Conservation (phyloP, 2,888 invertebrate species). For the Anticlea derivata region DNA sequence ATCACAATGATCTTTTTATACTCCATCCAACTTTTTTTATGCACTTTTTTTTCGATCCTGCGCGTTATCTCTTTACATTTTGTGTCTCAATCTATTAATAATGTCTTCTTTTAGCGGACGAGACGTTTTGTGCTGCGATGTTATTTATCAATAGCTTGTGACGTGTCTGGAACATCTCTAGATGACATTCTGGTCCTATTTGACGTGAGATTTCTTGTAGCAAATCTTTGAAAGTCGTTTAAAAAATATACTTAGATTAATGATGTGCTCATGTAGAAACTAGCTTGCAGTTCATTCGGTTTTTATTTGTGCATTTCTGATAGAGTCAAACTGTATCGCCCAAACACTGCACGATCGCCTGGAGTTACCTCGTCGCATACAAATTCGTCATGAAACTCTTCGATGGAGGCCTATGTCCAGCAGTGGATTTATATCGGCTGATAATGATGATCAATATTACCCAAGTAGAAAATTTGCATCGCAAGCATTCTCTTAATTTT, state of each 20-base stretch:
- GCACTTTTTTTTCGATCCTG: conserved; percentile 49
- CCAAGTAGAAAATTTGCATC: conserved; percentile 8
- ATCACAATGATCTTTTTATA: conserved; percentile 79
- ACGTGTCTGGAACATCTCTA: conserved; percentile 53
- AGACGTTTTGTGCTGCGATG: conserved; percentile 64
- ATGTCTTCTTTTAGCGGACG: conserved; percentile 74
- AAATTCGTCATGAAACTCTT: neutral
- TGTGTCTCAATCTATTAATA: conserved; percentile 83
- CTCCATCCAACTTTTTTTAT: conserved; percentile 62
- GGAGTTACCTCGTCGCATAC: conserved; percentile 44
- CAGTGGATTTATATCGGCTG: no score
- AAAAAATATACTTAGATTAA: neutral
- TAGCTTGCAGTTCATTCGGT: neutral
- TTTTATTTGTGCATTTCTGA: conserved; percentile 11
- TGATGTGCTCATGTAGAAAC: neutral
- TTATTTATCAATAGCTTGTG: conserved; percentile 60
- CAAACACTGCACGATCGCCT: conserved; percentile 67
- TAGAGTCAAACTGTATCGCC: conserved; percentile 58
- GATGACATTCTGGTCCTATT: conserved; percentile 31
- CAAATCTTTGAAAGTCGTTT: neutral
- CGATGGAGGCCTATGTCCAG: no score
- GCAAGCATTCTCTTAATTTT: conserved; percentile 26
- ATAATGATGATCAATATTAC: conserved; percentile 4
- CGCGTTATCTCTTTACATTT: conserved; percentile 72
- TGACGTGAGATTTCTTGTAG: conserved; percentile 9